Evolutionary conservation across 2,113 vertebrate species (phyloP), one percentile per base, ranked within the genome.

Genomic region (Nycticorax nycticorax): DNA sequence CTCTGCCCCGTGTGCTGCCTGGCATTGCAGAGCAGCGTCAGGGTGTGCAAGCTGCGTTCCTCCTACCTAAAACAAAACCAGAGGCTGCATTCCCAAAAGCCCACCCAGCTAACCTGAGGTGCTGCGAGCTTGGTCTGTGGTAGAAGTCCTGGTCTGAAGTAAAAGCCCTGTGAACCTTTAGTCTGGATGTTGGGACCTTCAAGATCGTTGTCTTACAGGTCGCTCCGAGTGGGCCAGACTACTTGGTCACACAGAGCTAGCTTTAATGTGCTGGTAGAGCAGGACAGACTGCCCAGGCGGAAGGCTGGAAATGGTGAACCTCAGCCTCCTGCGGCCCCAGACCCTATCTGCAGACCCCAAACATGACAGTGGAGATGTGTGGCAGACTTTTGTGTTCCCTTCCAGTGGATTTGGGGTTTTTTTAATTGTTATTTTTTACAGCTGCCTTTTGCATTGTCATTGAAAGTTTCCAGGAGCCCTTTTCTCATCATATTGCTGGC

Each of bases 71-170:
- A 66, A 47, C 30, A 71, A 63, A 75, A 37, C 35, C 19, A 22
- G 78, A 72, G 71, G n/a, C 56, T 72, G n/a, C n/a, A 37, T 78
- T 67, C 24, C 64, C 37, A 72, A 79, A 83, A 19, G 41, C 47
- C 14, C 7, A 3, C 16, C 16, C 3, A 3, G 8, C 45, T 90
- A 0, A 1, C 16, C 43, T 68, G 47, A n/a, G n/a, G 4, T 85
- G 22, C 50, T 45, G 13, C 10, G 3, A 57, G 9, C 48, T 93
- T 75, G 53, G 14, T 81, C 45, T 87, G 19, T 50, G 37, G 13
- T 62, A 88, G 52, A 14, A 82, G 52, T 63, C 48, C 26, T 82
- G 9, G 5, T 92, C 27, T 53, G 47, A 82, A 92, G 47, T 35
- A 59, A 60, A 78, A 88, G 12, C 59, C 27, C 45, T 12, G 1